Conservation (phyloP, 1,140 invertebrate species). For the Eueides isabella region DNA sequence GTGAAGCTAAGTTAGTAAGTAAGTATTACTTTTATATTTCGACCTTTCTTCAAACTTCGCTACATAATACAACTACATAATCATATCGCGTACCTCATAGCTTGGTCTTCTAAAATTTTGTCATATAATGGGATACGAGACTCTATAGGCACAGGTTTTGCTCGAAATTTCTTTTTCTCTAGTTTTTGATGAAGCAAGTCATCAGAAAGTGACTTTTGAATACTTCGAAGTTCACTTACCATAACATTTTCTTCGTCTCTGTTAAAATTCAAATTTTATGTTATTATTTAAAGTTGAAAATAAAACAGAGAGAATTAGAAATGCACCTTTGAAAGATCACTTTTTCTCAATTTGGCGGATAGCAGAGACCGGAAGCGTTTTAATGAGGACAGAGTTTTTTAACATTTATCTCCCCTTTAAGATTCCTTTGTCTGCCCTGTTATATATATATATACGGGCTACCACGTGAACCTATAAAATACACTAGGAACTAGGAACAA, state of each 20-base stretch:
- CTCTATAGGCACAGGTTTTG: constrained; percentile 86
- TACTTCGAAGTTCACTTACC: constrained; percentile 74
- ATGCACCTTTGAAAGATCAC: not conserved
- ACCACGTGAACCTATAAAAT: too few species aligned
- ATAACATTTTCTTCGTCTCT: constrained; percentile 86
- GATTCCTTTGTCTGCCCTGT: too few species aligned
- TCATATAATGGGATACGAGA: constrained; percentile 87
- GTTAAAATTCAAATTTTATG: not conserved
- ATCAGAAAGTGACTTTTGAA: constrained; percentile 69
- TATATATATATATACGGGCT: too few species aligned
- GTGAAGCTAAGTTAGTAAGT: too few species aligned
- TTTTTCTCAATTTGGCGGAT: too few species aligned
- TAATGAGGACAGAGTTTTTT: too few species aligned
- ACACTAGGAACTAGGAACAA: not conserved
- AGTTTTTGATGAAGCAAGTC: constrained; percentile 78
- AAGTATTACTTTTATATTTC: too few species aligned
- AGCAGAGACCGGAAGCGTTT: too few species aligned
- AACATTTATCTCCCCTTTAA: too few species aligned
- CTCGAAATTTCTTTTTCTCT: constrained; percentile 80
- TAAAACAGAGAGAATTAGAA: not conserved
- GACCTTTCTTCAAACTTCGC: too few species aligned
- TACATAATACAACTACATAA: not conserved
- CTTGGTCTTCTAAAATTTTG: constrained; percentile 87
- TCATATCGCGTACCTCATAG: constrained; percentile 82
- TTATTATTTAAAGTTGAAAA: too few species aligned